phyloP scores from a whole-genome alignment of 2,113 vertebrate genomes.

The rat (Rattus norvegicus) region GRCr8 NC_086023.1:116701501-116702000 shows the following conservation, averaged over 20 bases:
- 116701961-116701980: conserved; percentile 78
- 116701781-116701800: conserved; percentile 51
- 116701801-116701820: conserved; percentile 54
- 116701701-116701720: conserved; percentile 80
- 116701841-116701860: background rate
- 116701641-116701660: conserved; percentile 30
- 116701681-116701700: background rate
- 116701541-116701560: conserved; percentile 76
- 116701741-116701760: conserved; percentile 69
- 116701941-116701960: conserved; percentile 77
- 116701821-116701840: background rate
- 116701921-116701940: conserved; percentile 74
- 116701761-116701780: conserved; percentile 54
- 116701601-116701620: conserved; percentile 59
- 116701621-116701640: conserved; percentile 66
- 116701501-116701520: conserved; percentile 78
- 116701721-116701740: conserved; percentile 58
- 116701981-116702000: conserved; percentile 81
- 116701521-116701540: conserved; percentile 79
- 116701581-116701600: conserved; percentile 71
- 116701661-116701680: background rate
- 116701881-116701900: conserved; percentile 72
- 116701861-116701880: conserved; percentile 64
- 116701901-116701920: conserved; percentile 71
- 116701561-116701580: conserved; percentile 76